phyloP scores from a whole-genome alignment of 1,140 invertebrate genomes.

The Ostrea edulis region DNA sequence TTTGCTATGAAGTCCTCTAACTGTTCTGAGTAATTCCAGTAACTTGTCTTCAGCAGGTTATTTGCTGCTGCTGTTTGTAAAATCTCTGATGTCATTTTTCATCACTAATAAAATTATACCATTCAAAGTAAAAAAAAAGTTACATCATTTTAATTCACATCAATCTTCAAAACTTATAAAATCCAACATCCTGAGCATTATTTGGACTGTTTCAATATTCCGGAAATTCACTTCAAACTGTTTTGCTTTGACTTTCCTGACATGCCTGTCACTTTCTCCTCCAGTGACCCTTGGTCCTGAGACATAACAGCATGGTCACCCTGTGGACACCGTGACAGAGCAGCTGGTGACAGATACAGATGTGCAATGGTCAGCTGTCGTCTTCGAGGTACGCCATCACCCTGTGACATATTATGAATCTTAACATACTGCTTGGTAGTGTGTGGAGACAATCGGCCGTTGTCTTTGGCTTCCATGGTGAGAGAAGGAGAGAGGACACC shows the following conservation, averaged over 20 bases:
- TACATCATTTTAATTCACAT: neutral
- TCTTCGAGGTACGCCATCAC: conserved; percentile 42
- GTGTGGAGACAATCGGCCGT: conserved; percentile 32
- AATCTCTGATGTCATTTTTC: conserved; percentile 42
- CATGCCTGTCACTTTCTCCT: neutral
- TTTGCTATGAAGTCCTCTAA: conserved; percentile 74
- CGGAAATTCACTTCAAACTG: neutral
- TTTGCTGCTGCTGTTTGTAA: conserved; percentile 38
- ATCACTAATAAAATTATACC: neutral
- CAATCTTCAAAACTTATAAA: neutral
- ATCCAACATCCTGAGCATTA: neutral
- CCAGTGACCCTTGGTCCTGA: neutral
- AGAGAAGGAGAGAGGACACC: neutral
- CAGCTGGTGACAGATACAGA: conserved; percentile 68
- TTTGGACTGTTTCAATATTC: neutral
- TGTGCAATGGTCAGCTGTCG: conserved; percentile 68
- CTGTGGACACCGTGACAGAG: conserved; percentile 53
- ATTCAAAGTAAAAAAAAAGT: neutral
- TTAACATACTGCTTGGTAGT: conserved; percentile 58
- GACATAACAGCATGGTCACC: neutral
- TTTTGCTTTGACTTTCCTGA: neutral
- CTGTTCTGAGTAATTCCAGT: conserved; percentile 71
- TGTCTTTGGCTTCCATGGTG: conserved; percentile 37
- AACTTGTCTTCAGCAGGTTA: conserved; percentile 60
- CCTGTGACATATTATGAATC: conserved; percentile 54